Base-by-base conservation (phyloP, 2,797 vertebrate genomes). In the Lemur catta region DNA sequence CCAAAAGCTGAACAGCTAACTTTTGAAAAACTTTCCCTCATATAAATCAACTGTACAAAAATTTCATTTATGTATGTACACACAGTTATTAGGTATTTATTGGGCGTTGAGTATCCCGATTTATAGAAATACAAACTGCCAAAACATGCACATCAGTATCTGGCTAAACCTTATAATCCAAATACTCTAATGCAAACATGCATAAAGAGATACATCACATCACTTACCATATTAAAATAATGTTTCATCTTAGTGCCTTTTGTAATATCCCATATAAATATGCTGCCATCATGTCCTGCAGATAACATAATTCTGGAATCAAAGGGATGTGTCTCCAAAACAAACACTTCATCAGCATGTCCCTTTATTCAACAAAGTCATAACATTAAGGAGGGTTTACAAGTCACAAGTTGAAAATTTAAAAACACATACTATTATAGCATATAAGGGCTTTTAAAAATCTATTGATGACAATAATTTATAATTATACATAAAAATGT, bases 281-380 rank as follows among this genome's bases (percentile, higher is more conserved):
- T 98, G 88, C 99, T 99, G 97, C 99, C 99, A 84, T 99, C 99
- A 0, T 99, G 99, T 86, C 99, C 99, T 0, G 99, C 99, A 97
- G 99, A 99, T 75, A 99, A 98, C 98, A 99, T 99, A 97, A 99
- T 99, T 98, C 99, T 99, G 91, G 99, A 98, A 98, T 99, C 99
- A 96, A 99, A 99, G 26, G 99, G 99, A 98, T 99, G 99, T 1
- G 99, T 99, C 98, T 99, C 99, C 98, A 99, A 98, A 97, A 99
- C 99, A 98, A 99, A 99, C 69, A 99, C 99, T 98, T 99, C 99
- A 91, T 99, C 99, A 57, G 99, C 99, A 35, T 99, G 99, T 92
- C 99, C 99, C 99, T 99, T 97, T 81, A 97, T 96, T 95, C 35
- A 96, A 96, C 84, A 97, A 97, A 97, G 89, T 84, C 80, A 95